Conservation (phyloP, 30 jellyfish, hydroid and myxozoan species). For the Aurelia coerulea region DNA sequence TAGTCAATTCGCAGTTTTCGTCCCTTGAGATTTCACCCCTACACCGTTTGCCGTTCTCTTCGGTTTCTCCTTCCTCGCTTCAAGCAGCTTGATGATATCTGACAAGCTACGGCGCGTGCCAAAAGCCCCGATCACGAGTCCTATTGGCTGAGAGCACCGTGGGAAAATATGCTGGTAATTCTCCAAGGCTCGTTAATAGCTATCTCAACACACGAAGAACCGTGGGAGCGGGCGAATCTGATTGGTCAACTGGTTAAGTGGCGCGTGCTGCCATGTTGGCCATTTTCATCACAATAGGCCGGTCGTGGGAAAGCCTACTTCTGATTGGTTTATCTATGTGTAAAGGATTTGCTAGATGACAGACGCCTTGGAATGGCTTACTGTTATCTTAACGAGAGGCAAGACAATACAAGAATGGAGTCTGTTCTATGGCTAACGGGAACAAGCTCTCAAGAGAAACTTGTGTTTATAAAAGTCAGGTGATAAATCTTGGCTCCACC, state of each 20-base stretch:
- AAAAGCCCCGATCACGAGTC: slow-evolving; percentile 23
- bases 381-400: slow-evolving; percentile 64
- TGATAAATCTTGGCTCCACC: no score
- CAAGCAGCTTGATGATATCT: slow-evolving; percentile 33
- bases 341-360: slow-evolving; percentile 73
- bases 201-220: slow-evolving; percentile 73
- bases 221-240: slow-evolving; percentile 87
- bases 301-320: slow-evolving; percentile 82
- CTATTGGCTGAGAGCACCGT: slow-evolving; percentile 69
- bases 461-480: no score
- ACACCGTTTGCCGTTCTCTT: no score
- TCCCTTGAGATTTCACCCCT: no score
- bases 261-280: slow-evolving; percentile 90
- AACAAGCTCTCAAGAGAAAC: slow-evolving; percentile 19
- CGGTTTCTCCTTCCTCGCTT: not conserved
- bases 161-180: slow-evolving; percentile 68
- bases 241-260: slow-evolving; percentile 68
- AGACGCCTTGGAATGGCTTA: slow-evolving; percentile 75
- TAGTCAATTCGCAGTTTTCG: no score
- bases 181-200: slow-evolving; percentile 71
- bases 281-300: slow-evolving; percentile 66
- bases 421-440: slow-evolving; percentile 42
- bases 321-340: slow-evolving; percentile 76
- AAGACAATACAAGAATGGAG: slow-evolving; percentile 47
- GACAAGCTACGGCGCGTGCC: slow-evolving; percentile 78